Base-by-base conservation (phyloP, 2,888 invertebrate genomes). In the Drosophila tanythrix region DNA sequence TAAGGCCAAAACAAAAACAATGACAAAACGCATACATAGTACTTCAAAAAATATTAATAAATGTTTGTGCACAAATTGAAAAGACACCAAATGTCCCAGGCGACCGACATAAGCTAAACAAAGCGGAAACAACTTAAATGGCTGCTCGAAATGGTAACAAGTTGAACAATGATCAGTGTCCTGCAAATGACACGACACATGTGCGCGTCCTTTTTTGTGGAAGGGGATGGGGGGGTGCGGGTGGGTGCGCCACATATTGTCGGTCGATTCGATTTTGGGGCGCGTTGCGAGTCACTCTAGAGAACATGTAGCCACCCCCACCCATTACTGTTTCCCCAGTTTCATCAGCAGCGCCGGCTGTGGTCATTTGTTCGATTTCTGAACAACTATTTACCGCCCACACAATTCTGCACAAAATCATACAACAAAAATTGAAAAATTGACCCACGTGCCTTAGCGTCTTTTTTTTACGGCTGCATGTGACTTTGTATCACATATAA, bases 31-130 rank as follows among this genome's bases (percentile, higher is more conserved):
- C 21, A 68, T 68, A 70, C 65, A 43, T 53, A 71, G 61, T 66
- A 57, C 56, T 46, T 46, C 62, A 62, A 74, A 64, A 76, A 78
- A 85, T 76, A 86, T 74, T 87, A 83, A 82, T 86, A 84, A 89
- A 77, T 74, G 15, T 57, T 61, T 43, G 70, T 56, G 55, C 53
- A 55, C 76, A 72, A 79, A 83, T 81, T 87, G 79, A 81, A 89
- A 70, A 68, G 66, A 71, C 55, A 80, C 74, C 57, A 67, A 74
- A 69, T 46, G 70, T 63, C 40, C 59, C 67, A 56, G 36, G n/a
- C 51, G 18, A 33, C 51, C 51, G 18, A 33, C 51, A 68, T 51
- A 51, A 56, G 25, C 43, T 8, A 46, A 46, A 38, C 50, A 48
- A 57, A 59, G 46, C 31, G 11, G 33, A 36, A n/a, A 48, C 55